Base-by-base conservation (phyloP, 2,888 invertebrate species). In the Rhodophaea formosa region DNA sequence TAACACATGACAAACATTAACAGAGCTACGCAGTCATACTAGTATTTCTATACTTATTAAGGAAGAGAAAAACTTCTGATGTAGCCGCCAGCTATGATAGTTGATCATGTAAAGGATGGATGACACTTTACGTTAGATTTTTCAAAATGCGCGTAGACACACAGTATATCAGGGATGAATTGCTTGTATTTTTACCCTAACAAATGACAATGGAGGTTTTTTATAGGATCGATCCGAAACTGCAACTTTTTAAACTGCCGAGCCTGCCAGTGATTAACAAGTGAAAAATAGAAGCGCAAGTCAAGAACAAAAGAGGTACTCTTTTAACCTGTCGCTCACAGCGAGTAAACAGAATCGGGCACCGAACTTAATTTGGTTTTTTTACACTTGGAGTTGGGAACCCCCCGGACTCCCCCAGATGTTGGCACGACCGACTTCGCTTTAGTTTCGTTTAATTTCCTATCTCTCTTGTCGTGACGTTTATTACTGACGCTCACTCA, bases 391-490 rank as follows among this genome's bases (percentile, higher is more conserved):
- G 67, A 71, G 66, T 74, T 62, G 66, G 68, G 60, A 63, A 49
- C 65, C 68, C 66, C 79, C 81, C 80, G 75, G 69, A 82, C 72
- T 76, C 80, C 84, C 83, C 80, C 71, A 79, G 82, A 82, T 82
- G 80, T 69, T 75, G 76, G 79, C 82, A 80, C 80, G 82, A 73
- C 66, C 75, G 78, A 82, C 80, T 86, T 82, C 79, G 80, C 83
- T 87, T 85, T 88, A 89, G 88, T 89, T 89, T 86, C 82, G 79
- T 88, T 88, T 88, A 86, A 88, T 88, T 88, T 88, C 85, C 88
- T 86, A 86, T 87, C 85, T 85, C 77, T 82, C 80, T 82, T 82
- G 80, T 77, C 82, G 76, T 85, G 86, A 87, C 88, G 84, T 87
- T 88, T 88, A 86, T 88, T 88, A 82, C 79, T 68, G 72, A 70